phyloP scores from a whole-genome alignment of 2,888 invertebrate species.

The Diogma glabrata region DNA sequence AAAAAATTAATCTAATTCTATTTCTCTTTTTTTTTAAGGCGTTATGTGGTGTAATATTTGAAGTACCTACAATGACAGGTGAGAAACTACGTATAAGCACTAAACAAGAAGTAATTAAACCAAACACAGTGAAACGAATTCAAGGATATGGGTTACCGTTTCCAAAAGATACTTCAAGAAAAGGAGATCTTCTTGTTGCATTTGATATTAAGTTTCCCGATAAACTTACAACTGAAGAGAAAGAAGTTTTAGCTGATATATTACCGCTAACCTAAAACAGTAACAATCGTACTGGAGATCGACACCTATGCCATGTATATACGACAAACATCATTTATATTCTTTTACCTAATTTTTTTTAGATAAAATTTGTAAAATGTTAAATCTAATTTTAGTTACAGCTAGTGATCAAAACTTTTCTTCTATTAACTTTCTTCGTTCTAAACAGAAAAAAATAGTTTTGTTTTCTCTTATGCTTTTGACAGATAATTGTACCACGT shows the following conservation, averaged over 20 bases:
- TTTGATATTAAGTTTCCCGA: conserved; percentile 96
- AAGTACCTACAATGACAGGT: conserved; percentile 83
- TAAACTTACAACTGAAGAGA: conserved; percentile 63
- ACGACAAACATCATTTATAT: too few relatives aligned
- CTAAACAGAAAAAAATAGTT: too few relatives aligned
- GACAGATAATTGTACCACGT: too few relatives aligned
- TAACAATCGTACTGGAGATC: too few relatives aligned
- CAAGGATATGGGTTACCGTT: conserved; percentile 86
- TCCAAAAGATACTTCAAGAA: conserved; percentile 83
- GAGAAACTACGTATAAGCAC: conserved; percentile 75
- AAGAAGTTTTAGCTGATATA: conserved; percentile 82
- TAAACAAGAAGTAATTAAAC: conserved; percentile 77
- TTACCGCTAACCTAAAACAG: conserved; percentile 43
- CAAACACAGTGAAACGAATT: conserved; percentile 78
- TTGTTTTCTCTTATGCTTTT: too few relatives aligned
- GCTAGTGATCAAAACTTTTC: too few relatives aligned
- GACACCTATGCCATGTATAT: too few relatives aligned
- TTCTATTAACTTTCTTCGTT: too few relatives aligned
- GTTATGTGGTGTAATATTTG: conserved; percentile 78
- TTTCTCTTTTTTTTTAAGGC: conserved; percentile 53
- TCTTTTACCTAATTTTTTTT: too few relatives aligned
- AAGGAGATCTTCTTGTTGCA: conserved; percentile 86
- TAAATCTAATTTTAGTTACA: too few relatives aligned
- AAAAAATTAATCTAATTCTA: conserved; percentile 39
- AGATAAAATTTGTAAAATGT: too few relatives aligned